Base-by-base conservation (phyloP, 1,140 invertebrate species). In the Bicyclus anynana region DNA sequence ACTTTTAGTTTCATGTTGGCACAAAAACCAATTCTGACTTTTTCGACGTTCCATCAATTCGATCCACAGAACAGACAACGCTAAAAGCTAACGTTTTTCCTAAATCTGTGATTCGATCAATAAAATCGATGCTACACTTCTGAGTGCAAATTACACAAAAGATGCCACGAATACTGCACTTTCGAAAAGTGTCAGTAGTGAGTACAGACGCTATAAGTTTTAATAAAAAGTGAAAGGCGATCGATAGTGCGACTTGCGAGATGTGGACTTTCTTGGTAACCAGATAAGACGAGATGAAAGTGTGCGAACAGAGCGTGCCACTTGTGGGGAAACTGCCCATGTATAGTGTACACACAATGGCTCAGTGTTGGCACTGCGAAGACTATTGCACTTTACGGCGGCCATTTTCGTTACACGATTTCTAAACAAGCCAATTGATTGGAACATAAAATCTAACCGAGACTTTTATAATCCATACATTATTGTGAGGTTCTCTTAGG, bases 211-310 rank as follows among this genome's bases (percentile, higher is more conserved):
- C 69, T 72, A 55, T 64, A 75, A 74, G 70, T 72, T 72, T 61
- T 59, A 78, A 74, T 56, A 69, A 70, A 58, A 83, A 85, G 82
- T 83, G 82, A 85, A 85, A 83, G 81, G 77, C 62, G 61, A 72
- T 74, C 61, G 67, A 66, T 63, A 33, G 59, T 64, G 62, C 50
- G 62, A 74, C 70, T 70, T 77, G 67, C 1, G 13, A 12, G 12
- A 20, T 7, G 1, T 71, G 63, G 65, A 26, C 70, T 81, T 78
- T 84, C 76, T 69, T 72, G 46, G 81, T 75, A 76, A 77, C 74
- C 69, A 76, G 79, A 76, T 74, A 74, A 58, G 62, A 59, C 65
- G 55, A 54, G 65, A 77, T 74, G 80, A 84, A 85, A 85, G 82
- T 74, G 78, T 85, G 82, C 69, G 82, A 85, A 77, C 57, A 58